These are phyloP conservation scores for Axis porcinus DNA, from an alignment of 2,113 vertebrate species.

Conservation along the genomic window DNA sequence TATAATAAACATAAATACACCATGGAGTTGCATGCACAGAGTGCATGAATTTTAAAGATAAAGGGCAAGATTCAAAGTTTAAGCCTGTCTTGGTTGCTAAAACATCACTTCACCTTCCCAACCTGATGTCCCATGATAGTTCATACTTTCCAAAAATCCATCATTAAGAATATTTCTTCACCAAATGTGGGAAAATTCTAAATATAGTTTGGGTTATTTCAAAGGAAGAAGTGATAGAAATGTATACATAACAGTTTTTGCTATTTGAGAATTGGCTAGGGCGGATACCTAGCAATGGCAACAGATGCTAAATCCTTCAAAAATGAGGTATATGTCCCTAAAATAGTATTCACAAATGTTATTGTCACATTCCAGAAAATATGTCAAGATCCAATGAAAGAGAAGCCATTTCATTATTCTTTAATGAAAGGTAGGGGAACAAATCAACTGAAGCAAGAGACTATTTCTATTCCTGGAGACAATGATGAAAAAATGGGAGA, in stretches of 20 bases:
- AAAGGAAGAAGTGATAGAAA: background rate
- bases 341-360: background rate
- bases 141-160: background rate
- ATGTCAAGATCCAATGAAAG: background rate
- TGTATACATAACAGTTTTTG: background rate
- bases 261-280: background rate
- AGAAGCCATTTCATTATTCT: conserved; percentile 6
- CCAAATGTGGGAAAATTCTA: background rate
- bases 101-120: background rate
- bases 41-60: background rate
- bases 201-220: background rate
- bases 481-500: background rate
- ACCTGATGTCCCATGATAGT: background rate
- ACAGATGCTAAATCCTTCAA: background rate
- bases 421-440: background rate
- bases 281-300: background rate
- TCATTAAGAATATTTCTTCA: background rate
- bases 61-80: background rate
- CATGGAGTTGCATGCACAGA: background rate
- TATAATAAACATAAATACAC: background rate
- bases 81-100: background rate
- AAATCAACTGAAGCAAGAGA: background rate
- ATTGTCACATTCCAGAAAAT: background rate
- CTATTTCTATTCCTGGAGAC: background rate
- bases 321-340: background rate